These are phyloP conservation scores for Xenops minutus DNA, from an alignment of 2,797 vertebrate genomes.

Conservation along the genomic window DNA sequence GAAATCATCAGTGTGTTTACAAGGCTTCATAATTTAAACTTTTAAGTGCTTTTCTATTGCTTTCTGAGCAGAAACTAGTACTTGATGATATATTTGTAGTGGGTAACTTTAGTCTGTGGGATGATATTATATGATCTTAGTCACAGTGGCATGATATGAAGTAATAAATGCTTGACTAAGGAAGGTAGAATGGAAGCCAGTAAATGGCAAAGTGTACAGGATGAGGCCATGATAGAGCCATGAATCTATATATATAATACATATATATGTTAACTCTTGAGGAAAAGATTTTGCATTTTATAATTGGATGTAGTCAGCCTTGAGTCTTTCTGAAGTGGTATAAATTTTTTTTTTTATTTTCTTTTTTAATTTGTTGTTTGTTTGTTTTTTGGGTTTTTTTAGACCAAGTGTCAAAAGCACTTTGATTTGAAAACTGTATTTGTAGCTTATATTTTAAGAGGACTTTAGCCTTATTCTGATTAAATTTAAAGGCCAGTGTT, in stretches of 20 bases:
- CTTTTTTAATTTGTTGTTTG: not conserved
- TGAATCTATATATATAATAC: slow-evolving; percentile 75
- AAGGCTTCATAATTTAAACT: slow-evolving; percentile 48
- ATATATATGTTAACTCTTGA: slow-evolving; percentile 71
- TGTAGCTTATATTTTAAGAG: slow-evolving; percentile 70
- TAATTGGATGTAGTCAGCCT: slow-evolving; percentile 71
- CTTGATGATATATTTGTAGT: slow-evolving; percentile 41
- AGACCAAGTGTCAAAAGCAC: slow-evolving; percentile 74
- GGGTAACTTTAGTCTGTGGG: slow-evolving; percentile 50
- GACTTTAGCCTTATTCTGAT: slow-evolving; percentile 70
- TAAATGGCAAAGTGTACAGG: slow-evolving; percentile 61
- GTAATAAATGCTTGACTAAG: slow-evolving; percentile 54
- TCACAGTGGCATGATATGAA: slow-evolving; percentile 47
- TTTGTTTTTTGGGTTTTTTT: not conserved
- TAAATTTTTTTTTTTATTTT: slow-evolving; percentile 46
- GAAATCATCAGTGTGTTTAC: slow-evolving; percentile 48
- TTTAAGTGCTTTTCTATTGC: slow-evolving; percentile 67
- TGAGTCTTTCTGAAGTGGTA: slow-evolving; percentile 66
- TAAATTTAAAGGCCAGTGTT: slow-evolving; percentile 65
- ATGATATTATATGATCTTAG: slow-evolving; percentile 60
- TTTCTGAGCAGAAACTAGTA: slow-evolving; percentile 64
- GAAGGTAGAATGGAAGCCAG: slow-evolving; percentile 52
- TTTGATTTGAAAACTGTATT: slow-evolving; percentile 72
- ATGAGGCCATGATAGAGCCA: slow-evolving; percentile 64
- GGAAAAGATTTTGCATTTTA: slow-evolving; percentile 71